phyloP scores from a whole-genome alignment of 2,797 vertebrate genomes.

The Fringilla coelebs region DNA sequence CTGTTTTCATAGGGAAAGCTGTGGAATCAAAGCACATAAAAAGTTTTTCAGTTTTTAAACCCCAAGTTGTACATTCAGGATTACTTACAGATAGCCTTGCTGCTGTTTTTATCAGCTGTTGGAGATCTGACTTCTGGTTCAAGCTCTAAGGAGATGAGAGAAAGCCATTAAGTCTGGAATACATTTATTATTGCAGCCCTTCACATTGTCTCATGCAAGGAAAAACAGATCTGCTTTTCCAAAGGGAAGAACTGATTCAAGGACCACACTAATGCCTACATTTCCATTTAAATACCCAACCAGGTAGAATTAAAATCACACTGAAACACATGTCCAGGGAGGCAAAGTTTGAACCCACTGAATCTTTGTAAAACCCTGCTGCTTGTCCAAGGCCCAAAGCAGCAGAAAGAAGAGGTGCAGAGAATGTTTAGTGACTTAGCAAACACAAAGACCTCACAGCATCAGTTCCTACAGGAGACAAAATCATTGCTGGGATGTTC shows the following conservation, averaged over 20 bases:
- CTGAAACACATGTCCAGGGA: background rate
- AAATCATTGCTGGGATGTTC: background rate
- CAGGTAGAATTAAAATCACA: background rate
- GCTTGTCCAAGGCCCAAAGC: background rate
- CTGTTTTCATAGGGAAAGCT: background rate
- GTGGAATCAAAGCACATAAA: background rate
- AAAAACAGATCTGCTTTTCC: background rate
- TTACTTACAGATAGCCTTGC: constrained; percentile 84
- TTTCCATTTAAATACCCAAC: background rate
- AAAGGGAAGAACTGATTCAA: background rate
- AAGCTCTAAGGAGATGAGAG: constrained; percentile 74
- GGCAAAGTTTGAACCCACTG: background rate
- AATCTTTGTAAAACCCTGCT: background rate
- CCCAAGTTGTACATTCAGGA: background rate
- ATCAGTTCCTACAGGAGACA: background rate
- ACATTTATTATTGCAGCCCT: background rate
- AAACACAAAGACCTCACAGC: background rate
- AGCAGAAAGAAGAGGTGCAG: background rate
- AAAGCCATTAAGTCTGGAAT: background rate
- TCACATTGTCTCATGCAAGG: background rate
- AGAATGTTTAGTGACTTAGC: background rate
- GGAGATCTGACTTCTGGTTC: constrained; percentile 82
- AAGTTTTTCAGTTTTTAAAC: background rate
- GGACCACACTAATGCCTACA: background rate
- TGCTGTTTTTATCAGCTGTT: constrained; percentile 79